These are phyloP conservation scores for Tauraco erythrolophus DNA, from an alignment of 2,113 vertebrate genomes.

Conservation along the genomic window DNA sequence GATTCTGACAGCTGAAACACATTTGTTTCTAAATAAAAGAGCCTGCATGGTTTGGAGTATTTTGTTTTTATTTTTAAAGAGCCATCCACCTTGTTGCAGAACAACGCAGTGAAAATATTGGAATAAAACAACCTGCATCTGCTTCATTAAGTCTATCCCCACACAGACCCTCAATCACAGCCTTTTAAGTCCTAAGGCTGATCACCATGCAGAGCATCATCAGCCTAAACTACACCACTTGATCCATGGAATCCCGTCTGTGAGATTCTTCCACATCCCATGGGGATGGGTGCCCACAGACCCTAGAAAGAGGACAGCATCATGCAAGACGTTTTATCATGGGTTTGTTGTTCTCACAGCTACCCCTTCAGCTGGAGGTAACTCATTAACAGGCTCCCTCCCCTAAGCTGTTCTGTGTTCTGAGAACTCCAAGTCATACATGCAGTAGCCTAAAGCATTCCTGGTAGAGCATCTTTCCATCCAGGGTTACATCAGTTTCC, in stretches of 20 bases:
- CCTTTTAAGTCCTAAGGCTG: background rate
- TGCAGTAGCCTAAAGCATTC: background rate
- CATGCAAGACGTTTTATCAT: background rate
- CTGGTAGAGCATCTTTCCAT: background rate
- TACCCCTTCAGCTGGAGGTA: background rate
- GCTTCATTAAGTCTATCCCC: background rate
- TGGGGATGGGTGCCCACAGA: background rate
- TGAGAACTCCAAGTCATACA: background rate
- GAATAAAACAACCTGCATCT: background rate
- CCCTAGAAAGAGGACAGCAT: background rate
- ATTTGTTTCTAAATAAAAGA: background rate
- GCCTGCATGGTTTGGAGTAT: fast-evolving
- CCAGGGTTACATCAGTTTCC: background rate
- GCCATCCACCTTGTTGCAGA: background rate
- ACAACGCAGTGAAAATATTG: background rate
- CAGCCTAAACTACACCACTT: background rate
- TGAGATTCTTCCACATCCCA: background rate
- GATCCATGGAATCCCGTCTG: background rate
- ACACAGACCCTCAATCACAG: background rate
- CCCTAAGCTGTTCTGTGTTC: background rate
- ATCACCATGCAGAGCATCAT: background rate
- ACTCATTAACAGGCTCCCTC: background rate
- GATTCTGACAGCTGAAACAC: background rate
- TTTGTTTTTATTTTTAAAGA: background rate
- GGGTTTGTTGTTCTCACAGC: background rate